phyloP scores from a whole-genome alignment of 2,113 vertebrate species.

The Opisthocomus hoazin region DNA sequence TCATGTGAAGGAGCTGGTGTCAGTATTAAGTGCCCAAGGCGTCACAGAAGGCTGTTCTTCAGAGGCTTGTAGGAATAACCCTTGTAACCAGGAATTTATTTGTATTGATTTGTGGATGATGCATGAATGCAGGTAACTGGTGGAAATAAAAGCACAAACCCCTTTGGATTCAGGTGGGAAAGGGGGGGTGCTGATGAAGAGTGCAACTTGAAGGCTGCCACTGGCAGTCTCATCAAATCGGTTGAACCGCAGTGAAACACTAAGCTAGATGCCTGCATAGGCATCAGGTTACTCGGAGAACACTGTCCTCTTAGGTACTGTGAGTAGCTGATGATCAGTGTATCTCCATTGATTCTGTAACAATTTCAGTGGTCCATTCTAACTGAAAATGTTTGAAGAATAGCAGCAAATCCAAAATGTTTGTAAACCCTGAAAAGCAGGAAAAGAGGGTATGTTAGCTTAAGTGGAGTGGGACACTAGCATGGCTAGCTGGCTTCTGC shows the following conservation, averaged over 20 bases:
- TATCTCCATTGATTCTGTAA: neutral
- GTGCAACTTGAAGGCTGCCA: neutral
- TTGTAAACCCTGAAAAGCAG: neutral
- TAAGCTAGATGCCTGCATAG: neutral
- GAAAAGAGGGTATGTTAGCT: neutral
- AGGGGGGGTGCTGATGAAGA: neutral
- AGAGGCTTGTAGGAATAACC: constrained; percentile 83
- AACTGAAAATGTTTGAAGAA: neutral
- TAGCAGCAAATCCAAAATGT: neutral
- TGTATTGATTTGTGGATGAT: constrained; percentile 89
- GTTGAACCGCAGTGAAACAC: neutral
- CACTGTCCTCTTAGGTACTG: neutral
- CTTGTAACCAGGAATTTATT: constrained; percentile 81
- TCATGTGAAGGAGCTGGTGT: constrained; percentile 74
- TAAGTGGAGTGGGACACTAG: no score
- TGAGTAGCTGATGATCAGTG: neutral
- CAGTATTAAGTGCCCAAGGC: constrained; percentile 76
- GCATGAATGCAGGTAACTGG: constrained; percentile 84
- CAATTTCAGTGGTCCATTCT: neutral
- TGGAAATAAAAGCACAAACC: neutral
- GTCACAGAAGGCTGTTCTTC: constrained; percentile 80
- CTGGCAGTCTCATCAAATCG: neutral
- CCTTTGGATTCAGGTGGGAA: neutral
- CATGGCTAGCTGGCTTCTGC: neutral
- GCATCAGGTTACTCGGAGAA: neutral